Percentiles rank a stretch among this genome's conserved stretches.
Evolutionary conservation across 2,113 vertebrate genomes (phyloP).

Genomic region (Scytalopus superciliaris): DNA sequence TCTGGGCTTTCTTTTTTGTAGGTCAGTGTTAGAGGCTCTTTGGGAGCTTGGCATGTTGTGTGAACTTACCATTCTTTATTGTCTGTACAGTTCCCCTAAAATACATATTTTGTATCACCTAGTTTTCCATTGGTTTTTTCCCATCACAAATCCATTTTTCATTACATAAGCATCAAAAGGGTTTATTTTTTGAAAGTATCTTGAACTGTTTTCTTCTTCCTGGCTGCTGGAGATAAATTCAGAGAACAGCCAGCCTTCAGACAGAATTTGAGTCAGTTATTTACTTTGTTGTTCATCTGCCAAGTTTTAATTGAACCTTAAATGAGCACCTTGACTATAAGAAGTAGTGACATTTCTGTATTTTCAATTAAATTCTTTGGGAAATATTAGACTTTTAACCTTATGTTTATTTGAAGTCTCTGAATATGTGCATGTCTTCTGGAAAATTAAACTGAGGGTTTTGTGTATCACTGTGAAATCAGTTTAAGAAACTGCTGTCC

Average conservation of each 20-base stretch:
- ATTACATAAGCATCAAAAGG: background rate
- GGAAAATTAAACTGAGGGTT: background rate
- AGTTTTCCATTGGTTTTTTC: background rate
- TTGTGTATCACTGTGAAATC: background rate
- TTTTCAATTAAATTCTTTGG: background rate
- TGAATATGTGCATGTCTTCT: background rate
- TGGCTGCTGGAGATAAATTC: background rate
- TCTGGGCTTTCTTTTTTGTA: background rate
- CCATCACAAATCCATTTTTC: background rate
- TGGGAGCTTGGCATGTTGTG: background rate
- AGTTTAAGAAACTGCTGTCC: background rate
- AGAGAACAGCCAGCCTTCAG: background rate
- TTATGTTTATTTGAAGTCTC: background rate
- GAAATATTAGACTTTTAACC: background rate
- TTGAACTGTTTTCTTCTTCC: background rate
- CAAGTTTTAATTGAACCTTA: background rate
- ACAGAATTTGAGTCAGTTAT: background rate
- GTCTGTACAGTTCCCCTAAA: background rate
- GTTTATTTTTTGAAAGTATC: background rate
- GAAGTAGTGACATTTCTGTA: background rate
- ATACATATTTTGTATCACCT: background rate
- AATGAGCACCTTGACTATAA: background rate
- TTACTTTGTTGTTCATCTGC: background rate
- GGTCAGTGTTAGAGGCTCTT: background rate
- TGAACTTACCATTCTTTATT: background rate